Conservation (phyloP, 1,140 invertebrate genomes). For the Antheraea mylitta region DNA sequence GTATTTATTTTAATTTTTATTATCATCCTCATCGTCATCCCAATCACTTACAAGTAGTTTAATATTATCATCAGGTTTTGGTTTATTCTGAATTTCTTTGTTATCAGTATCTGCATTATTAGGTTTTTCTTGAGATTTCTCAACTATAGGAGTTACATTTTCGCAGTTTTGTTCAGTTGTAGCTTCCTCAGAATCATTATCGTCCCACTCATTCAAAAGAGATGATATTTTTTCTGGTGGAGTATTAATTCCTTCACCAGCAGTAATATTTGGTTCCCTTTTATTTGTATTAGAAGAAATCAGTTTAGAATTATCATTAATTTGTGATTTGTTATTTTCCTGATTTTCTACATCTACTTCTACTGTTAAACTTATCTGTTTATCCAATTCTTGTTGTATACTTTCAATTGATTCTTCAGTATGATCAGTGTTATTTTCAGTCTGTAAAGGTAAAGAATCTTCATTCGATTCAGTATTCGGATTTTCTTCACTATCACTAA, state of each 20-base stretch:
- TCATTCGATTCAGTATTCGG: constrained; percentile 6
- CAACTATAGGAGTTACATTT: constrained; percentile 14
- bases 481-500: constrained; percentile 18
- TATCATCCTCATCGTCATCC: constrained; percentile 67
- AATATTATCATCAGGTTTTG: constrained; percentile 55
- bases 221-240: constrained; percentile 65
- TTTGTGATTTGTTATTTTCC: background rate
- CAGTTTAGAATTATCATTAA: background rate
- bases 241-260: background rate
- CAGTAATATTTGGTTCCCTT: background rate
- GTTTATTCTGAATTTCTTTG: constrained; percentile 7
- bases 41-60: constrained; percentile 69
- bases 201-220: constrained; percentile 75
- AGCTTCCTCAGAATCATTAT: constrained; percentile 71
- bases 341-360: background rate
- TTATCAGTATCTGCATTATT: background rate
- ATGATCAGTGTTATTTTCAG: constrained; percentile 1
- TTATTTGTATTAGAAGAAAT: background rate
- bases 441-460: too few relatives aligned
- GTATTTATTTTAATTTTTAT: constrained; percentile 23
- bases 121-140: background rate
- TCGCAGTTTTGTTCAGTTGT: constrained; percentile 15
- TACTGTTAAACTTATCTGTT: constrained; percentile 32
- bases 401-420: constrained; percentile 72
- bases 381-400: constrained; percentile 67